phyloP scores from a whole-genome alignment of 2,113 vertebrate species.

The Calonectris borealis region DNA sequence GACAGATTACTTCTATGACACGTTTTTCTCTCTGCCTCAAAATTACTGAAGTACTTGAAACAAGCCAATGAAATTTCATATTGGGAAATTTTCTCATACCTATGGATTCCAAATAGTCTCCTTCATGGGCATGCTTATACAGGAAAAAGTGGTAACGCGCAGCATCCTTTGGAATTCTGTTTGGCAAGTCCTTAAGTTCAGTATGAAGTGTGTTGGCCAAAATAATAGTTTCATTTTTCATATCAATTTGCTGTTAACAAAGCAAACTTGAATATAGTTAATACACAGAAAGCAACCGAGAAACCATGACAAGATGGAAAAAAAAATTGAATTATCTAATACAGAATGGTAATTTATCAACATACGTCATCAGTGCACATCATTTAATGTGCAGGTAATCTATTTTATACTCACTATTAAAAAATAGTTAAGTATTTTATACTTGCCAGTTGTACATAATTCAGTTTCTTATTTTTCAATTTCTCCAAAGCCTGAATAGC shows the following conservation, averaged over 20 bases:
- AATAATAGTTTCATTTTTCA: constrained; percentile 88
- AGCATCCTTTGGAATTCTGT: constrained; percentile 91
- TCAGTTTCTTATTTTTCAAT: constrained; percentile 83
- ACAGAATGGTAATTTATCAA: not conserved
- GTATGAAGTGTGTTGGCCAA: constrained; percentile 88
- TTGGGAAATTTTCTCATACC: constrained; percentile 71
- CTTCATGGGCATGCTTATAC: constrained; percentile 95
- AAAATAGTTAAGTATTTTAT: not conserved
- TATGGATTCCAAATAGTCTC: constrained; percentile 93
- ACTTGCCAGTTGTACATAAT: constrained; percentile 96
- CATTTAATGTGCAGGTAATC: not conserved
- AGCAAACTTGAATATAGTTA: constrained; percentile 31
- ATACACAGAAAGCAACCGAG: not conserved
- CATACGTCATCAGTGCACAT: not conserved
- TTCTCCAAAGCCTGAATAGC: constrained; percentile 88
- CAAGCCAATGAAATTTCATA: not conserved
- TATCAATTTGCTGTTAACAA: constrained; percentile 87
- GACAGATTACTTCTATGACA: not conserved
- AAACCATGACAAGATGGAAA: not conserved
- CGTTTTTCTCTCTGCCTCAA: not conserved
- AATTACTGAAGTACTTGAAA: not conserved
- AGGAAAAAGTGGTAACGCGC: constrained; percentile 97
- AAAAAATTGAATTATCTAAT: not conserved
- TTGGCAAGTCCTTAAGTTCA: constrained; percentile 90
- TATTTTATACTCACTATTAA: not conserved